Percentiles rank a stretch among this genome's conserved stretches.
Conservation (phyloP, 2,113 vertebrate genomes). For the Fulica atra region DNA sequence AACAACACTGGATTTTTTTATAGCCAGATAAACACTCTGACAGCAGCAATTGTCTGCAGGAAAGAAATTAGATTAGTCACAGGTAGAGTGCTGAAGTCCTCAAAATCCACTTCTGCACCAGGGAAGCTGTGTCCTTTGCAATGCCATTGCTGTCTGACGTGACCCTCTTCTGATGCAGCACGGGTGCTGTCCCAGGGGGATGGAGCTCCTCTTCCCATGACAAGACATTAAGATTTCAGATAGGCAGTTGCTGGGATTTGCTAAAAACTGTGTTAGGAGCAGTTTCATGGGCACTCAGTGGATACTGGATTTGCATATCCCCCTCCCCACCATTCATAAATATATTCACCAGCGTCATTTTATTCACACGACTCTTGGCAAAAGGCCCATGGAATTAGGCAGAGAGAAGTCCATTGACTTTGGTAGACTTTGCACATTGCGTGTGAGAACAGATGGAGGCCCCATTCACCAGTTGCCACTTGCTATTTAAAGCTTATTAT, state of each 20-base stretch:
- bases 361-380: constrained; percentile 48
- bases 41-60: background rate
- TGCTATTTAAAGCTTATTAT: constrained; percentile 56
- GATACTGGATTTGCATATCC: background rate
- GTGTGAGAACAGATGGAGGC: constrained; percentile 68
- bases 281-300: background rate
- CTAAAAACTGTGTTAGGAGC: background rate
- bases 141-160: background rate
- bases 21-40: background rate
- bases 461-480: constrained; percentile 60
- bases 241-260: background rate
- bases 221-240: background rate
- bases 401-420: constrained; percentile 48
- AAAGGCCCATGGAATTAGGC: constrained; percentile 29
- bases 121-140: background rate
- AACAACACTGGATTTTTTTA: background rate
- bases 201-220: background rate
- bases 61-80: background rate
- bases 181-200: background rate
- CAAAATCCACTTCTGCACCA: background rate
- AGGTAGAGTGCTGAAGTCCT: background rate
- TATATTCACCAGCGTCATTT: background rate
- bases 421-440: constrained; percentile 44
- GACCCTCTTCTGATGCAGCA: background rate
- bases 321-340: constrained; percentile 38